Evolutionary conservation across 2,888 invertebrate species (phyloP), one percentile per base, ranked within the genome.

Genomic region (Plagodis dolabraria): DNA sequence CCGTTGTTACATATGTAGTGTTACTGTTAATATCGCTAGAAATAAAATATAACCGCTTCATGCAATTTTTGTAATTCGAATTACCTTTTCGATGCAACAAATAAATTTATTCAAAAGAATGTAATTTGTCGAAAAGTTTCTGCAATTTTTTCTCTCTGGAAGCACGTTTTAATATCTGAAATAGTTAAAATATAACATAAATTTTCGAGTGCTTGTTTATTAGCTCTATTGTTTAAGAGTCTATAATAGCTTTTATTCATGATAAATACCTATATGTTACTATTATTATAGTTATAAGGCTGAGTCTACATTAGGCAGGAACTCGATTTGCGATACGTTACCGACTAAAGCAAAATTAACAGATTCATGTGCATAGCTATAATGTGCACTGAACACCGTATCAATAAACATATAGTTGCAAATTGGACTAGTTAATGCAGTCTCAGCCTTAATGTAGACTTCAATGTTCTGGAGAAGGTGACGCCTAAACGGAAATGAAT

Each of bases 1-100:
- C 82, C 76, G 77, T 77, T 87, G 83, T 86, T 85, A 78, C 63
- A 71, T 71, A 53, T 75, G 72, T 81, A 80, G 75, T 76, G 71
- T 80, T 76, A 77, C 70, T 75, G 79, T 82, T 81, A 78, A 69
- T 76, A 70, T 75, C 75, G 75, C 74, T 65, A 74, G 69, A 57
- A 59, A 69, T 65, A 62, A 62, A 73, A 69, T 47, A 47, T 57
- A 53, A 67, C 67, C 63, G 79, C 78, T 79, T 80, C 47, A 60
- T 63, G 72, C 73, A 64, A 56, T 47, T 38, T 56, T 53, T 50
- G 44, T 52, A 51, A 34, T 54, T 33, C 11, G 9, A 47, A 42
- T 33, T 42, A 22, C 8, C 6, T 34, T 48, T 42, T 36, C 5
- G 33, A 34, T 10, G 54, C 47, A 35, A 47, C 33, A 36, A 11